Conservation (phyloP, 1,140 invertebrate genomes). For the Homalodisca vitripennis region DNA sequence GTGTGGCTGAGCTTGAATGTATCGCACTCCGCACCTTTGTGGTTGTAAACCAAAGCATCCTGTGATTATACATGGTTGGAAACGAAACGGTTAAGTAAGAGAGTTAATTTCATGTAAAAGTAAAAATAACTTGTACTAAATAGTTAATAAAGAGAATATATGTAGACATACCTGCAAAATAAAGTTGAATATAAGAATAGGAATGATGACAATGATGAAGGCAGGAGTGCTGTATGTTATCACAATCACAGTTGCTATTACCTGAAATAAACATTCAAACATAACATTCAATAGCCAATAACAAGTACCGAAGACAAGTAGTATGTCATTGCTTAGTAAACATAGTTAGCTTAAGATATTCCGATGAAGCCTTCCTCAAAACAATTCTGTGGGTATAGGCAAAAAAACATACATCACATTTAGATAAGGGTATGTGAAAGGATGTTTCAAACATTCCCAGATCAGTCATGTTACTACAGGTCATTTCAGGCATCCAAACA, state of each 20-base stretch:
- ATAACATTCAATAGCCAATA: no score
- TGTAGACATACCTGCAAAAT: conserved; percentile 63
- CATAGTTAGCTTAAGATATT: no score
- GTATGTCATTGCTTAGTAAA: no score
- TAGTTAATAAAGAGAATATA: background rate
- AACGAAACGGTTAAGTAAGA: background rate
- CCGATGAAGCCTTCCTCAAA: no score
- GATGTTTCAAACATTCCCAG: no score
- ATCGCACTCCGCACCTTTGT: background rate
- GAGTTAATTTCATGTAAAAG: background rate
- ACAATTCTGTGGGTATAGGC: no score
- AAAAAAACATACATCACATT: no score
- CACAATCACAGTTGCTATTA: conserved; percentile 81
- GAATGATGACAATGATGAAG: conserved; percentile 79
- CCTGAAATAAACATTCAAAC: conserved; percentile 62
- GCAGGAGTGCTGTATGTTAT: conserved; percentile 86
- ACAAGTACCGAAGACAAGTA: no score
- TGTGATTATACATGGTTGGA: background rate
- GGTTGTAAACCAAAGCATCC: background rate
- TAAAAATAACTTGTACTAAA: background rate
- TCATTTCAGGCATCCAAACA: no score
- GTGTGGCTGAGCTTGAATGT: background rate
- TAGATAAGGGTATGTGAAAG: no score
- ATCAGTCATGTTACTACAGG: no score
- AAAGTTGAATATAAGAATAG: conserved; percentile 83